A percentile compares a stretch with the other conserved stretches of the same genome.
phyloP scores from a whole-genome alignment of 2,113 vertebrate species.

The Ceyx margarethae region DNA sequence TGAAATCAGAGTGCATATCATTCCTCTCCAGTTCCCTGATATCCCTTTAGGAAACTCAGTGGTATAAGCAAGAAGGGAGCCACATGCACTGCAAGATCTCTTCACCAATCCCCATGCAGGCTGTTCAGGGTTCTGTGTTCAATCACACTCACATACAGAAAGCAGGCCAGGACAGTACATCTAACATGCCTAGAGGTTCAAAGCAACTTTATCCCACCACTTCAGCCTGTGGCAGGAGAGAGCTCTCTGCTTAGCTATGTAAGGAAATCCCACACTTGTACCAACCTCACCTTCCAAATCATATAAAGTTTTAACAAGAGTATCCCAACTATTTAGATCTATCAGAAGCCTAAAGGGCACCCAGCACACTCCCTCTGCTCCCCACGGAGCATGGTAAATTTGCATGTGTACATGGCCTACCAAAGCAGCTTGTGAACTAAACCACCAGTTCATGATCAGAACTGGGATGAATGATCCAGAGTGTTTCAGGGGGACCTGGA shows the following conservation, averaged over 20 bases:
- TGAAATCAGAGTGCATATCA: rapidly evolving
- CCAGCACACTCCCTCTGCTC: not conserved
- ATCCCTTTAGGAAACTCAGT: not conserved
- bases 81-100: not conserved
- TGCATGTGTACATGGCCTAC: not conserved
- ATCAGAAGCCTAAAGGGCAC: not conserved
- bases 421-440: not conserved
- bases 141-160: not conserved
- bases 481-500: no score
- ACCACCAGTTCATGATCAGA: not conserved
- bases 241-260: not conserved
- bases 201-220: not conserved
- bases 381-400: not conserved
- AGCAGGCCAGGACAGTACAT: not conserved
- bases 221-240: not conserved
- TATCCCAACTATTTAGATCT: not conserved
- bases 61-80: not conserved
- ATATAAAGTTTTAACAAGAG: not conserved
- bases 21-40: not conserved
- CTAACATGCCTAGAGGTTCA: not conserved
- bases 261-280: not conserved
- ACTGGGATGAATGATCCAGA: not conserved
- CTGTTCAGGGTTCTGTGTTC: not conserved
- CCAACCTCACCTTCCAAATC: not conserved
- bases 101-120: rapidly evolving